Conservation (phyloP, 2,797 vertebrate species). For the Parotocinclus haroldoi region DNA sequence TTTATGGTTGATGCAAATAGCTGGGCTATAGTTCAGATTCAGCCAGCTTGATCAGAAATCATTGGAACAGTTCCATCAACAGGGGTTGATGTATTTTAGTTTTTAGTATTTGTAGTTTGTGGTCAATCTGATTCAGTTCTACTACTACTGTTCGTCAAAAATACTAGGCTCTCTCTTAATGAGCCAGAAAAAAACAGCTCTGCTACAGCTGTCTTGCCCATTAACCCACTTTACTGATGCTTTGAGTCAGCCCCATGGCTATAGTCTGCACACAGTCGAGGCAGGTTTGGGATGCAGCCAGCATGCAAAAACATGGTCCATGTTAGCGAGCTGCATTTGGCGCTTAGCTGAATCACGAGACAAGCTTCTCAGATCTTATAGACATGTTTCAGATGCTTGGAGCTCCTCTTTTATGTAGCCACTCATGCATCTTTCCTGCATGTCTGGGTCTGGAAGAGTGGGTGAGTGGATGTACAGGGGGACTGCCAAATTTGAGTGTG, state of each 20-base stretch:
- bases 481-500: too few species aligned
- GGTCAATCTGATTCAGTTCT: conserved; percentile 33
- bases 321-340: not conserved
- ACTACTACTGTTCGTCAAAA: conserved; percentile 11
- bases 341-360: conserved; percentile 37
- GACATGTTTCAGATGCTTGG: conserved; percentile 47
- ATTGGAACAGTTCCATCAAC: not conserved
- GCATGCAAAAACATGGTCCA: not conserved
- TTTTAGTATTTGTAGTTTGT: not conserved
- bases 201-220: conserved; percentile 25
- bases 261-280: conserved; percentile 24
- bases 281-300: not conserved
- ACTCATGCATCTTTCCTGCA: conserved; percentile 3
- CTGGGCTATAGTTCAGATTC: conserved; percentile 7
- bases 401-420: conserved; percentile 46
- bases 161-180: conserved; percentile 10
- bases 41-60: not conserved
- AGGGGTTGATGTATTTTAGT: not conserved
- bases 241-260: conserved; percentile 17
- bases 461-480: not conserved
- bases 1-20: conserved; percentile 35
- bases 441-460: not conserved
- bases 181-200: conserved; percentile 32
- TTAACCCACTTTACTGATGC: conserved; percentile 42
- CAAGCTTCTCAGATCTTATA: conserved; percentile 46